Base-by-base conservation (phyloP, 2,113 vertebrate species). In the Psilopogon haemacephalus region DNA sequence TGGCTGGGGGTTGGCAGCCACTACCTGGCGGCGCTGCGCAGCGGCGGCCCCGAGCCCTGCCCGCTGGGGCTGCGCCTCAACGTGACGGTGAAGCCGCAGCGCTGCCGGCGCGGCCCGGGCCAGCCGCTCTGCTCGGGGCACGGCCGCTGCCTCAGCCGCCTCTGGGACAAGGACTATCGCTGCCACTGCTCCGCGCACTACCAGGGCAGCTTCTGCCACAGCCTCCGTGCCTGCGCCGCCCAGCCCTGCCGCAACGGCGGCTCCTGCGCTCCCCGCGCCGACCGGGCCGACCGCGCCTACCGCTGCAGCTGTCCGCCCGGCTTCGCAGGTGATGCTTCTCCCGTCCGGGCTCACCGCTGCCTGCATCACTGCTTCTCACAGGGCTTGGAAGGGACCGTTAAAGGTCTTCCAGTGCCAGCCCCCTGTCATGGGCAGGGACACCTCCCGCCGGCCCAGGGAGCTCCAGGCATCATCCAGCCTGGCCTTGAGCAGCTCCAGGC, bases 141-240 rank as follows among this genome's bases (percentile, higher is more conserved):
- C 46, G 98, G 98, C 30, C 93, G 95, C 95, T 98, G 98, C 91
- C 97, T 98, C 84, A 98, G 97, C 6, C 91, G 97, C 37, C 15
- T 93, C 67, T 96, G 97, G 97, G 97, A 98, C 26, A 95, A 96
- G n/a, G 69, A 65, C 6, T 98, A 98, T 62, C 85, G 37, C 67
- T 99, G 98, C 77, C 97, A 85, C 26, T 99, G 98, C 83, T 94
- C 94, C 37, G 87, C 96, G 70, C 94, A 88, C 24, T 98, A 98
- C 91, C 98, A 95, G 16, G 98, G 98, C 88, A 97, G 80, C 52
- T 98, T 98, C 86, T 99, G 98, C 92, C 98, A 99, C 81, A 97
- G 97, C 68, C 93, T 97, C 80, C 96, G 98, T 87, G 68, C 85
- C 8, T 98, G 97, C 78, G 97, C 96, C 88, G 93, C 88, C 58